phyloP scores from a whole-genome alignment of 2,797 vertebrate genomes.

The Ceyx erithaca region DNA sequence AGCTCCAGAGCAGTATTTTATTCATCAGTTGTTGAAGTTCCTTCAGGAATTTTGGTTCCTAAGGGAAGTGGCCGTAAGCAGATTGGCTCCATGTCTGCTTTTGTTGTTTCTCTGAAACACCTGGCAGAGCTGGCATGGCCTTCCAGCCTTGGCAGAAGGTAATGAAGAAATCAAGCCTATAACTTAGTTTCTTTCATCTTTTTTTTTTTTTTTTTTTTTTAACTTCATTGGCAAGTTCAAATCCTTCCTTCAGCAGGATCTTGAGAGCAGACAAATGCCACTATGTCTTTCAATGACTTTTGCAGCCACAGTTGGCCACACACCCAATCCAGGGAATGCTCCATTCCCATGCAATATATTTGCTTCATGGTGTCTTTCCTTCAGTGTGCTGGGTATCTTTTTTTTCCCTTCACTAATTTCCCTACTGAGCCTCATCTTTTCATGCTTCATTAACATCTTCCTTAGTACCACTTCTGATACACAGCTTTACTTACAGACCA shows the following conservation, averaged over 20 bases:
- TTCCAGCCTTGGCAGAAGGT: constrained; percentile 8
- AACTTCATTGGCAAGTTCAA: background rate
- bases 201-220: background rate
- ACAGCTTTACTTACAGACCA: constrained; percentile 13
- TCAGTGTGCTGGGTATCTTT: background rate
- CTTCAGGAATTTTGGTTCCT: background rate
- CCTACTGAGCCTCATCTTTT: constrained; percentile 14
- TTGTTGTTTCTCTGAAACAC: constrained; percentile 19
- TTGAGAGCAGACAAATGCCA: background rate
- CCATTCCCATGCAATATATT: background rate
- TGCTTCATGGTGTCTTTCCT: background rate
- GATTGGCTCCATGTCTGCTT: background rate
- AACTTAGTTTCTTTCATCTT: constrained; percentile 27
- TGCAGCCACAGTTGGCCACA: background rate
- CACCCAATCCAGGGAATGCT: background rate
- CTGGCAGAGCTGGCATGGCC: constrained; percentile 16
- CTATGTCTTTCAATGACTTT: background rate
- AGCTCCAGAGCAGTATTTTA: background rate
- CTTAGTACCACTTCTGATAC: background rate
- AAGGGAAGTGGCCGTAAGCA: background rate
- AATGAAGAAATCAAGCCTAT: background rate
- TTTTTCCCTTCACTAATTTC: background rate
- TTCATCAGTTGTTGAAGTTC: background rate
- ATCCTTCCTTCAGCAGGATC: background rate
- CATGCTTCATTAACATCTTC: background rate